Evolutionary conservation across 2,113 vertebrate genomes (phyloP), one percentile per base, ranked within the genome.

Genomic region (Pelecanoides urinatrix): DNA sequence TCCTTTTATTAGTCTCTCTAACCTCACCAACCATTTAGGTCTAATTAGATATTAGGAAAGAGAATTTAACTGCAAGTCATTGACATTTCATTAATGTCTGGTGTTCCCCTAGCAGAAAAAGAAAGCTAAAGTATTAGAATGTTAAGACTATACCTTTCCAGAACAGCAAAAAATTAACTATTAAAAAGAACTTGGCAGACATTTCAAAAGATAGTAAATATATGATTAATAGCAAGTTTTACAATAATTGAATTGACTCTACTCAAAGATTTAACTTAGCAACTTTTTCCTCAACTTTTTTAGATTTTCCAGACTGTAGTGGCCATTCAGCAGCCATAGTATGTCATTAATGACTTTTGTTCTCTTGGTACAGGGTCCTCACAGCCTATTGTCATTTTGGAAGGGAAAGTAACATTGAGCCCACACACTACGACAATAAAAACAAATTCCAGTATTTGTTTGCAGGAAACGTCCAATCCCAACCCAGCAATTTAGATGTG

Each of bases 61-160:
- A 97, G 78, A 98, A 98, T 40, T 96, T 95, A 98, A 97, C 75
- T 83, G 58, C 86, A 98, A 90, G 95, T 91, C 92, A 96, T 72
- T 95, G 94, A 96, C 87, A 97, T 98, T 97, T 97, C 95, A 96
- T 96, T 97, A 98, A 94, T 62, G 92, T 58, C 91, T 97, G 18
- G 7, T 66, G 72, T 86, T 97, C 91, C 79, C 70, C 94, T 66
- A 83, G 68, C 81, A 66, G 16, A 78, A 96, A 73, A 94, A 96
- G 77, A 95, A 97, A 96, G 44, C 30, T 44, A 34, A 76, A 87
- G 49, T 76, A 94, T 95, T 25, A 85, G 86, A 79, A 84, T 25
- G 17, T 66, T 83, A 93, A 78, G 62, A 76, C 36, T 40, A 66
- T 49, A 68, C 10, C 36, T 65, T 63, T 83, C 23, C 34, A 68